Percentiles rank a stretch among this genome's conserved stretches.
Evolutionary conservation across 2,113 vertebrate species (phyloP).

Genomic region (Potamarius usumacintae): DNA sequence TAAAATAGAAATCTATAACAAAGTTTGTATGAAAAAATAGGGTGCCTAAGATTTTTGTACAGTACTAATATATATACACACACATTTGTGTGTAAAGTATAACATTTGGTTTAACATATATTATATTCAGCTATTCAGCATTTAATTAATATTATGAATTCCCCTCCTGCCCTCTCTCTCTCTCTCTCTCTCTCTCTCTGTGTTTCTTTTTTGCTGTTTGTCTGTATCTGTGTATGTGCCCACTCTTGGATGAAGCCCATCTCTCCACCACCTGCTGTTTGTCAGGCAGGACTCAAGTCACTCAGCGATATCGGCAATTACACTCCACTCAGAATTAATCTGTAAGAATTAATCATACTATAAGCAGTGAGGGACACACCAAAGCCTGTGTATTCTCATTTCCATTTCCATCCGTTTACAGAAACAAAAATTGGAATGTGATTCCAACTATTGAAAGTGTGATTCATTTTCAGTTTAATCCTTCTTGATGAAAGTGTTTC

Average conservation of each 20-base stretch:
- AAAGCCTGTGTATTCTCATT: constrained; percentile 58
- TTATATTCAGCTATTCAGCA: too few species aligned
- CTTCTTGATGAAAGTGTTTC: background rate
- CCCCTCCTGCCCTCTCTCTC: background rate
- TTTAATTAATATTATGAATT: too few species aligned
- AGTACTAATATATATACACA: too few species aligned
- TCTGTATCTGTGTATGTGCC: background rate
- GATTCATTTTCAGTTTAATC: constrained; percentile 69
- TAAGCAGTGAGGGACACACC: constrained; percentile 54
- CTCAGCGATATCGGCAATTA: constrained; percentile 34
- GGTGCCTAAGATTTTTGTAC: too few species aligned
- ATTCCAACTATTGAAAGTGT: constrained; percentile 9
- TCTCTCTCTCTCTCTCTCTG: too few species aligned
- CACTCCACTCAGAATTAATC: constrained; percentile 47
- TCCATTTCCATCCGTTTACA: constrained; percentile 60
- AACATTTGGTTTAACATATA: too few species aligned
- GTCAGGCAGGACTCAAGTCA: constrained; percentile 13
- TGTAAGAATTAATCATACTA: constrained; percentile 65
- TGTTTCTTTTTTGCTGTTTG: constrained; percentile 2
- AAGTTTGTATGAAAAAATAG: too few species aligned
- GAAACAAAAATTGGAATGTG: constrained; percentile 41
- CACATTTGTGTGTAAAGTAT: too few species aligned
- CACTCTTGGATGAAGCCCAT: background rate
- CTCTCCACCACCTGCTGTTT: constrained; percentile 37
- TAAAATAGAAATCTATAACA: too few species aligned